Evolutionary conservation across 1,140 invertebrate species (phyloP).

Genomic region (Bombus terrestris): DNA sequence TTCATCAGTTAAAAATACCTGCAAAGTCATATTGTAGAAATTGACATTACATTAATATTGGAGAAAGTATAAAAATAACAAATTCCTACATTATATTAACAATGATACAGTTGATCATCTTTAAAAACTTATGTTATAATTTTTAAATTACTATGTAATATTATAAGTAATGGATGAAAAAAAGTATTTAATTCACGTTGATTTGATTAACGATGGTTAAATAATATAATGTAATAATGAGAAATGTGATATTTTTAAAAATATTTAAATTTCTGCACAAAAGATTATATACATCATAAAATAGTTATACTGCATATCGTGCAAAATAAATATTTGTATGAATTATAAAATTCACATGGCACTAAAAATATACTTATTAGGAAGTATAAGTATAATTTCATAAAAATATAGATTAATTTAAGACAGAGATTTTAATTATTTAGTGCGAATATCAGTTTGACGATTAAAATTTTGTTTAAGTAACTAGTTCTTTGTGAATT

Average conservation of each 20-base stretch:
- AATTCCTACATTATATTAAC: conserved; percentile 35
- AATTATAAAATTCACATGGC: conserved; percentile 20
- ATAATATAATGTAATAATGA: background rate
- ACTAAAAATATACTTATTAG: conserved; percentile 11
- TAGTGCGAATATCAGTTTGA: background rate
- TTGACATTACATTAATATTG: conserved; percentile 7
- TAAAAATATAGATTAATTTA: background rate
- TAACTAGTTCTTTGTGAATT: conserved; percentile 1
- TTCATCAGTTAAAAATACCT: conserved; percentile 9
- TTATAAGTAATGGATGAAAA: background rate
- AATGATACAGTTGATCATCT: background rate
- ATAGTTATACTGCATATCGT: background rate
- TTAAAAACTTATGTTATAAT: background rate
- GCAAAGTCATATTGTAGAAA: conserved; percentile 29
- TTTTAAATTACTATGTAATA: conserved; percentile 5
- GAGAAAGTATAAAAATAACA: conserved; percentile 18
- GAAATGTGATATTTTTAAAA: conserved; percentile 29
- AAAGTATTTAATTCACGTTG: conserved; percentile 10
- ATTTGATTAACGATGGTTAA: conserved; percentile 3
- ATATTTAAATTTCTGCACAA: conserved; percentile 37
- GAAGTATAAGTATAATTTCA: background rate
- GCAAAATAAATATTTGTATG: conserved; percentile 22
- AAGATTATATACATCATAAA: conserved; percentile 3
- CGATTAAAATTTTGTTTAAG: conserved; percentile 19
- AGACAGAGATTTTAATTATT: background rate